Conservation (phyloP, 1,140 invertebrate genomes). For the Bombus haemorrhoidalis region DNA sequence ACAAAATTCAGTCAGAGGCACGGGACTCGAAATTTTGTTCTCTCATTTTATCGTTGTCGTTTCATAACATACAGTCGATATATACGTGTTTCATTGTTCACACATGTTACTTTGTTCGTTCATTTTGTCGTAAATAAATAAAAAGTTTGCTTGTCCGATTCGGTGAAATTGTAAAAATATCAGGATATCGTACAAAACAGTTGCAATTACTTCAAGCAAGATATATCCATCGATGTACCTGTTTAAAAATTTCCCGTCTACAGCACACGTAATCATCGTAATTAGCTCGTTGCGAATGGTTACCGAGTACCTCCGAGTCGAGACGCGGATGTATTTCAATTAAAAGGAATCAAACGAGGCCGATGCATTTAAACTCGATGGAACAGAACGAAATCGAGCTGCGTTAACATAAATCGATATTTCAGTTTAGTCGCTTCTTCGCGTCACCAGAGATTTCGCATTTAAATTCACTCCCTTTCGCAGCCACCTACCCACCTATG, state of each 20-base stretch:
- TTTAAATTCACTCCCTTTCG: constrained; percentile 18
- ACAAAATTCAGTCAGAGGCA: neutral
- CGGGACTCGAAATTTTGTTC: neutral
- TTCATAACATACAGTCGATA: neutral
- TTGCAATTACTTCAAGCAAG: neutral
- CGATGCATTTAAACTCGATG: neutral
- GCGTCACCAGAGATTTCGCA: constrained; percentile 15
- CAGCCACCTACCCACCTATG: neutral
- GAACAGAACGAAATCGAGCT: constrained; percentile 6
- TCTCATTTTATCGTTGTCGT: neutral
- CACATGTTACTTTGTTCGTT: neutral
- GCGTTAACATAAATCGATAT: constrained; percentile 53
- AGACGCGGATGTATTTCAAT: neutral
- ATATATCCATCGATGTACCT: neutral
- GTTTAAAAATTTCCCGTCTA: neutral
- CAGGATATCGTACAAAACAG: neutral
- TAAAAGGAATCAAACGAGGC: constrained; percentile 10
- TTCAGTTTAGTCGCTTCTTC: constrained; percentile 25
- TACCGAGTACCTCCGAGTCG: neutral
- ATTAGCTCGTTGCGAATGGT: neutral
- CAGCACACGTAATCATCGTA: neutral
- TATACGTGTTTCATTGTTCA: neutral
- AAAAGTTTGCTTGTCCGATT: neutral
- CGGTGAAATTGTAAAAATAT: neutral
- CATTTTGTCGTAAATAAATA: neutral